These are phyloP conservation scores for Heliothis subflexa DNA, from an alignment of 1,140 invertebrate genomes.

Conservation along the genomic window DNA sequence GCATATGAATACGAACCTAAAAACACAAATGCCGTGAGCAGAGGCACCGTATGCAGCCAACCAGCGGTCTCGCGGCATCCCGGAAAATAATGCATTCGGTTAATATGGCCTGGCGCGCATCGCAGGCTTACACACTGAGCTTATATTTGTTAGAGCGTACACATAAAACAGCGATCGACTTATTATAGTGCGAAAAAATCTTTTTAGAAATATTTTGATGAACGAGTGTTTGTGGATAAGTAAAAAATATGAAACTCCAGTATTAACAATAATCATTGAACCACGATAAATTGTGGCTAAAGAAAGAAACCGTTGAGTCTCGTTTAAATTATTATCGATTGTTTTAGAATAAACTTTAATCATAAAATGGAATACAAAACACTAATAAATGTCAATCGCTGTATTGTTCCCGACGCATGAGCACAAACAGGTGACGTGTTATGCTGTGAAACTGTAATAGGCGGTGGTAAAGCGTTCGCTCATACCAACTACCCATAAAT, in stretches of 20 bases:
- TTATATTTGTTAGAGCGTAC: conserved; percentile 52
- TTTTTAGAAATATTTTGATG: background rate
- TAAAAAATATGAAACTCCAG: background rate
- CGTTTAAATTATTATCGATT: conserved; percentile 35
- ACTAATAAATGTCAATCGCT: conserved; percentile 71
- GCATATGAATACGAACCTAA: conserved; percentile 81
- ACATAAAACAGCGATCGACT: background rate
- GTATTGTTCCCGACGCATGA: conserved; percentile 72
- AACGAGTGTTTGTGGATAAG: too few species aligned
- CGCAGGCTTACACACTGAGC: conserved; percentile 48
- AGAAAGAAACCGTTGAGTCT: background rate
- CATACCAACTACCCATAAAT: conserved; percentile 50
- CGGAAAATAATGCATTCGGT: conserved; percentile 81
- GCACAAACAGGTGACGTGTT: conserved; percentile 55
- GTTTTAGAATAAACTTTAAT: conserved; percentile 16
- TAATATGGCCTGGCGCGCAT: conserved; percentile 64
- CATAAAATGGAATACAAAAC: conserved; percentile 68
- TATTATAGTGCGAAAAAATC: background rate
- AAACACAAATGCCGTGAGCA: conserved; percentile 83
- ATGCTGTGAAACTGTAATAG: conserved; percentile 29
- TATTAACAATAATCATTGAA: background rate
- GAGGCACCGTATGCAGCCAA: conserved; percentile 79
- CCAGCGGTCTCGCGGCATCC: conserved; percentile 72
- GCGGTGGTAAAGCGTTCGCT: conserved; percentile 30
- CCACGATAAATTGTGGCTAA: background rate